Evolutionary conservation across 2,888 invertebrate species (phyloP).

Genomic region (Phortica okadai): DNA sequence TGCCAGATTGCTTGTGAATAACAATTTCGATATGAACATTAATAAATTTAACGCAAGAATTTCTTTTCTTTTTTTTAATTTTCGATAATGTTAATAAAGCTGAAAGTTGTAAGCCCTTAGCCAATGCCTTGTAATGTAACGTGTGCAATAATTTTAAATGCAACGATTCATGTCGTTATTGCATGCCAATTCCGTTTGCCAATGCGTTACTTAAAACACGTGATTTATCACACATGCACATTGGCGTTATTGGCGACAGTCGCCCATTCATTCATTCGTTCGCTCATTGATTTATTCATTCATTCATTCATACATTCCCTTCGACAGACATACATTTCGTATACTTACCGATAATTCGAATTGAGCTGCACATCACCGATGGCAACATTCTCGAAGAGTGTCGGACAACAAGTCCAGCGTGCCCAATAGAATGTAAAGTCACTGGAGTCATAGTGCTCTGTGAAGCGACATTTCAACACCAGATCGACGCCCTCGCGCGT

Average conservation of each 20-base stretch:
- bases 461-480: conserved; percentile 90
- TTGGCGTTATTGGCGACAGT: background rate
- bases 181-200: background rate
- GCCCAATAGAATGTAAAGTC: conserved; percentile 92
- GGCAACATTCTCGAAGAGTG: conserved; percentile 92
- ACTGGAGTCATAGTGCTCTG: conserved; percentile 82
- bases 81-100: conserved; percentile 29
- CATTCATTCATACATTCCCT: conserved; percentile 33
- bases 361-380: conserved; percentile 89
- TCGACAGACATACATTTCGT: conserved; percentile 45
- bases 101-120: conserved; percentile 50
- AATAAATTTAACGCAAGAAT: conserved; percentile 63
- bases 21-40: conserved; percentile 58
- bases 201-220: background rate
- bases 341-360: conserved; percentile 87
- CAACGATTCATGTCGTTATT: conserved; percentile 20
- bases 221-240: conserved; percentile 17
- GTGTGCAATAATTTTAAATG: conserved; percentile 25
- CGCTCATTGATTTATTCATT: conserved; percentile 6
- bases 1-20: conserved; percentile 22
- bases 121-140: conserved; percentile 57
- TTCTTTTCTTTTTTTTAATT: background rate
- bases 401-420: conserved; percentile 83
- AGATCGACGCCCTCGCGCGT: conserved; percentile 92
- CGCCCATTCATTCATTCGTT: background rate